Percentiles rank a stretch among this genome's conserved stretches.
Evolutionary conservation across 1,140 invertebrate genomes (phyloP).

Genomic region (Macrostomum lignano): DNA sequence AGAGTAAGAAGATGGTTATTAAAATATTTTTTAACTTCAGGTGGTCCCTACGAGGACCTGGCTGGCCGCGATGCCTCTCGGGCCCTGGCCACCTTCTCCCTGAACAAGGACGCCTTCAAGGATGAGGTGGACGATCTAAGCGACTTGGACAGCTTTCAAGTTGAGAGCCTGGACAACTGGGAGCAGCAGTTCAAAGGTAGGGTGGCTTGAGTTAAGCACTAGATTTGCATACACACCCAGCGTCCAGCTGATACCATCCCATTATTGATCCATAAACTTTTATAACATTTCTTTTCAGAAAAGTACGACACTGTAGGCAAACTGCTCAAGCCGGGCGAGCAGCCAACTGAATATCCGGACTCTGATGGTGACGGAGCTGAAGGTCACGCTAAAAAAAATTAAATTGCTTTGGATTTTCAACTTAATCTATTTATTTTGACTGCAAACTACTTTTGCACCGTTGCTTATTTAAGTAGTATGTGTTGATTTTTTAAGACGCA

Average conservation of each 20-base stretch:
- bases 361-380: no score
- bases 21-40: slow-evolving; percentile 33
- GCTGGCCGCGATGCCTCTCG: slow-evolving; percentile 77
- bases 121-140: slow-evolving; percentile 77
- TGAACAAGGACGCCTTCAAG: slow-evolving; percentile 37
- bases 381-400: no score
- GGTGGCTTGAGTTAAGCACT: not conserved
- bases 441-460: no score
- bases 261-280: not conserved
- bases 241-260: not conserved
- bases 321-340: slow-evolving; percentile 58
- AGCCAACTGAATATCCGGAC: no score
- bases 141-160: slow-evolving; percentile 48
- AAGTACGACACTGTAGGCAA: slow-evolving; percentile 59
- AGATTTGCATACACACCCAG: not conserved
- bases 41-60: slow-evolving; percentile 67
- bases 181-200: slow-evolving; percentile 77
- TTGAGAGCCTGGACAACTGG: slow-evolving; percentile 53
- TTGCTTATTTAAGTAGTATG: no score
- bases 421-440: no score
- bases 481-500: no score
- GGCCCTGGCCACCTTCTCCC: slow-evolving; percentile 56
- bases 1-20: no score
- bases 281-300: slow-evolving; percentile 2
- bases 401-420: no score